Conservation (phyloP, 2,797 vertebrate species). For the Valencia hispanica region DNA sequence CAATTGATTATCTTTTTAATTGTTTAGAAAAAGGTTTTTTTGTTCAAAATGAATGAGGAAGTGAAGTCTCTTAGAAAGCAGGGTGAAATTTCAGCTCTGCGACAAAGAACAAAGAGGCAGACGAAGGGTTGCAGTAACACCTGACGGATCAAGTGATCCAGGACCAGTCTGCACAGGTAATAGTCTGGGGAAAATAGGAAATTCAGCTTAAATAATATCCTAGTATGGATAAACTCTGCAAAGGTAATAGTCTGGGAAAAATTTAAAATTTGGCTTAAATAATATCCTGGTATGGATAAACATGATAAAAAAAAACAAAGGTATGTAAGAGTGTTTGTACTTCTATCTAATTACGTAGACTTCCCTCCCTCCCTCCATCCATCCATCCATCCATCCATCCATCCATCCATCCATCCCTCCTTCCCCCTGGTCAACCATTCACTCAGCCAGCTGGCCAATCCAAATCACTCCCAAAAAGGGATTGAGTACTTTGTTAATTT, state of each 20-base stretch:
- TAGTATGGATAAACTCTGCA: constrained; percentile 19
- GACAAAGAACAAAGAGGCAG: constrained; percentile 35
- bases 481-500: background rate
- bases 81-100: constrained; percentile 66
- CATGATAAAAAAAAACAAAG: background rate
- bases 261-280: background rate
- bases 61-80: constrained; percentile 27
- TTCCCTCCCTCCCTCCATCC: background rate
- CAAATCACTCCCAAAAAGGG: too few species aligned
- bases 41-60: constrained; percentile 19
- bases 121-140: constrained; percentile 49
- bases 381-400: too few species aligned
- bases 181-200: background rate
- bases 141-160: constrained; percentile 52
- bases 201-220: background rate
- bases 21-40: constrained; percentile 23
- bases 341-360: too few species aligned
- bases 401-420: too few species aligned
- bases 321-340: background rate
- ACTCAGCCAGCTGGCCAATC: background rate
- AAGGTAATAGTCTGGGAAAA: constrained; percentile 31
- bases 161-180: constrained; percentile 46
- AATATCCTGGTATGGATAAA: background rate
- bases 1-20: constrained; percentile 14
- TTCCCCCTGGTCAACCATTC: too few species aligned